Evolutionary conservation across 2,113 vertebrate genomes (phyloP).

Genomic region (Eudyptes chrysolophus): DNA sequence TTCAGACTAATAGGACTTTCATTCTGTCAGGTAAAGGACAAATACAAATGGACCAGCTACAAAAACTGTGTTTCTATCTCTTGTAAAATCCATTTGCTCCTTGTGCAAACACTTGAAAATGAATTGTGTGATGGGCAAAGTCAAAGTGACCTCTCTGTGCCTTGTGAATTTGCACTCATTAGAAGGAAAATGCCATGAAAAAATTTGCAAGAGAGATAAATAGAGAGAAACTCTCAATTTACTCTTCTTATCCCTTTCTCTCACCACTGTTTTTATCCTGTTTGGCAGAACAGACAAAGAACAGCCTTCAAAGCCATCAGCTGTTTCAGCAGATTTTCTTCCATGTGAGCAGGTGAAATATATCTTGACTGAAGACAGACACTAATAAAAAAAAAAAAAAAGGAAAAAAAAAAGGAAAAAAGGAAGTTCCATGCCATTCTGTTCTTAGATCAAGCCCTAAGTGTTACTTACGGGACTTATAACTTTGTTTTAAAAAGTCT

Average conservation of each 20-base stretch:
- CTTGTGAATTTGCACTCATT: not conserved
- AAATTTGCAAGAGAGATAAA: not conserved
- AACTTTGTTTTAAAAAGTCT: not conserved
- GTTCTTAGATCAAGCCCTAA: not conserved
- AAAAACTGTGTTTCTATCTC: not conserved
- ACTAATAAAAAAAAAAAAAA: not conserved
- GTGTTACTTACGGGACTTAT: not conserved
- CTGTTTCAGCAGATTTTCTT: not conserved
- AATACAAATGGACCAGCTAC: not conserved
- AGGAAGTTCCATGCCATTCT: not conserved
- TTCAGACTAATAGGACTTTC: not conserved
- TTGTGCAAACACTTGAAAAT: not conserved
- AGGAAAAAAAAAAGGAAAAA: not conserved
- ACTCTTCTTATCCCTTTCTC: not conserved
- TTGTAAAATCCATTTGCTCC: not conserved
- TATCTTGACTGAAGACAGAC: not conserved
- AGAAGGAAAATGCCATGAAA: not conserved
- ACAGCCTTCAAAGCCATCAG: not conserved
- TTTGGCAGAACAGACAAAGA: not conserved
- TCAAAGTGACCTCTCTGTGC: not conserved
- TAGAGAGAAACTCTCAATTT: not conserved
- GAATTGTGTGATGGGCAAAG: not conserved
- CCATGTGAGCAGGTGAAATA: not conserved
- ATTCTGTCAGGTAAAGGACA: not conserved
- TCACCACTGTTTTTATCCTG: not conserved